Base-by-base conservation (phyloP, 2,888 invertebrate genomes). In the Amphipyra tragopoginis region DNA sequence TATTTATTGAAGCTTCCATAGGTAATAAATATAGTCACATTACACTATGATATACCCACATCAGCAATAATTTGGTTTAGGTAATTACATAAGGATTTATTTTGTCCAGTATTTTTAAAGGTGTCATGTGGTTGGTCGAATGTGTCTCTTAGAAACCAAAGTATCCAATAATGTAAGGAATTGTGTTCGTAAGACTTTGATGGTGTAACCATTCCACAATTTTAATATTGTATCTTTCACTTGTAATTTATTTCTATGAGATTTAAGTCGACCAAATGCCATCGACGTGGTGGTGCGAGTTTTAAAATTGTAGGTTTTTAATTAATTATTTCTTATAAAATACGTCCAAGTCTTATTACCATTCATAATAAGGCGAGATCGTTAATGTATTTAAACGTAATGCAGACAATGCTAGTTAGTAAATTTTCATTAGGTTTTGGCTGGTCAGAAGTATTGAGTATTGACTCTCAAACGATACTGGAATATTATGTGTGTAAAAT, bases 1-100 rank as follows among this genome's bases (percentile, higher is more conserved):
- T 94, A 94, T 93, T 94, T 94, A 94, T 91, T 90, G 86, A 93
- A 89, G 88, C 92, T 92, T 90, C 93, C 92, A 93, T 93, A 94
- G 92, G 72, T 91, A 87, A 90, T 89, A 86, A 89, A 88, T 87
- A 88, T 89, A 89, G 88, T 86, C 87, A 86, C 90, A 87, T 82
- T 87, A 86, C 90, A 89, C 83, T 86, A 84, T 85, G 77, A 85
- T 87, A 84, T 86, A 88, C 84, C 86, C 85, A 86, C 79, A 72
- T 78, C 91, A 92, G 91, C 92, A 93, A 93, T 92, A 91, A 93
- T 83, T 90, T 90, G 86, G 84, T 87, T 92, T 90, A 91, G 85
- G 86, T 88, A 85, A 86, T 84, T 80, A 80, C 80, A 80, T 87
- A 86, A 86, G 86, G 83, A 79, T 86, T 91, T 82, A 79, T 86